Conservation (phyloP, 2,888 invertebrate species). For the Xylota sylvarum region DNA sequence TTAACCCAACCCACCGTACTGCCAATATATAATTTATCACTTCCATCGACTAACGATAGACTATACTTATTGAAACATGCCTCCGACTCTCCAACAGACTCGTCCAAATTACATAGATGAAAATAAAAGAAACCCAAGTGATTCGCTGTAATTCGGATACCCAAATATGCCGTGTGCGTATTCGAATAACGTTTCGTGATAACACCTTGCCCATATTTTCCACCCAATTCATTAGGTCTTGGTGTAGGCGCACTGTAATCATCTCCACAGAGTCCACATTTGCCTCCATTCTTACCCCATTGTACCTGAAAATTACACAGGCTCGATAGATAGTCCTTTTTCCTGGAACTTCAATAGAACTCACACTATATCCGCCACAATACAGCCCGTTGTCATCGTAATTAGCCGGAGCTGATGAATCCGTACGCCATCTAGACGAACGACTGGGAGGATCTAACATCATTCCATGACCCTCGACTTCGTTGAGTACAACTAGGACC, state of each 20-base stretch:
- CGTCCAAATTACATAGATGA: slow-evolving; percentile 84
- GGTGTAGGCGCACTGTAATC: slow-evolving; percentile 83
- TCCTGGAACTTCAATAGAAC: slow-evolving; percentile 54
- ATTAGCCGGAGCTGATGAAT: slow-evolving; percentile 83
- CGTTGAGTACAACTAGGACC: slow-evolving; percentile 10
- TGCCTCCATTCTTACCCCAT: slow-evolving; percentile 83
- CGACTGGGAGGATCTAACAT: slow-evolving; percentile 85
- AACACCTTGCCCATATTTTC: slow-evolving; percentile 84
- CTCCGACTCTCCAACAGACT: slow-evolving; percentile 85
- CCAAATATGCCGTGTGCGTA: slow-evolving; percentile 80
- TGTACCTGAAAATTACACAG: slow-evolving; percentile 80
- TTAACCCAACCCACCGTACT: slow-evolving; percentile 79
- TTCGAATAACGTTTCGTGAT: slow-evolving; percentile 83
- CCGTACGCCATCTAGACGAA: slow-evolving; percentile 85
- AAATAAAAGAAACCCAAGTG: slow-evolving; percentile 85
- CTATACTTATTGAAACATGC: slow-evolving; percentile 85
- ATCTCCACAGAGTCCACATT: slow-evolving; percentile 86
- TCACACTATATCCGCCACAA: slow-evolving; percentile 85
- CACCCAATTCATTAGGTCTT: slow-evolving; percentile 85
- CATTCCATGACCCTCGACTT: slow-evolving; percentile 84
- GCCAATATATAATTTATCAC: slow-evolving; percentile 78
- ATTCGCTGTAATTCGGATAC: slow-evolving; percentile 83
- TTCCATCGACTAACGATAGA: slow-evolving; percentile 82
- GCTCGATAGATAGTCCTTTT: not conserved
- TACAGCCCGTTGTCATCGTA: slow-evolving; percentile 85